Base-by-base conservation (phyloP, 2,113 vertebrate species). In the Todiramphus saurophagus region DNA sequence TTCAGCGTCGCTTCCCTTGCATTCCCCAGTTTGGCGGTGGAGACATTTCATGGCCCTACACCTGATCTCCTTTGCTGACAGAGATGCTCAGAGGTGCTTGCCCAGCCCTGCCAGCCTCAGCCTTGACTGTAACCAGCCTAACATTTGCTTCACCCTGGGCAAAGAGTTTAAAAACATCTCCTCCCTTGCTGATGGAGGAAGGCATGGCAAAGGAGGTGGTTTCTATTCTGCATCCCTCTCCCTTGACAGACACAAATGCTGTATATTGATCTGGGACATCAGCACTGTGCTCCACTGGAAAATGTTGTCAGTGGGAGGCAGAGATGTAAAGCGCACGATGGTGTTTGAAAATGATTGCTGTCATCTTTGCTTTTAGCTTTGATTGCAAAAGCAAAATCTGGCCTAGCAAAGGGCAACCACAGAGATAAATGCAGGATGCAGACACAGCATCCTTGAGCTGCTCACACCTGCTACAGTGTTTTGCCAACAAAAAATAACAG, bases 311-410 rank as follows among this genome's bases (percentile, higher is more conserved):
- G 46, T 17, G 23, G 67, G 30, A 84, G 56, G 58, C 1, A 46
- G 50, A 37, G 72, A 15, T 7, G 67, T 11, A 21, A 81, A 59
- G 63, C 70, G 56, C 80, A 33, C 1, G 0, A 10, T 15, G 25
- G 53, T n/a, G 13, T 59, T 83, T 70, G 48, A 46, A 90, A 91
- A 39, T 12, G 2, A 44, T 28, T 58, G 66, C 35, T 84, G 70
- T 44, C 17, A 0, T 55, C 75, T 88, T 16, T 59, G 85, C 72
- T 83, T 76, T 95, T 43, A 67, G 87, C 68, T 89, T 59, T 72
- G 85, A 87, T 77, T 86, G 94, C 84, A 89, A 88, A 80, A 90
- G 59, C 55, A 80, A 93, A 92, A 89, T 72, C 83, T 89, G 76
- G 30, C 66, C 73, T 15, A 62, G 90, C 66, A 72, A 75, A 79